Evolutionary conservation across 2,797 vertebrate species (phyloP).

Genomic region (Cirrhinus mrigala): DNA sequence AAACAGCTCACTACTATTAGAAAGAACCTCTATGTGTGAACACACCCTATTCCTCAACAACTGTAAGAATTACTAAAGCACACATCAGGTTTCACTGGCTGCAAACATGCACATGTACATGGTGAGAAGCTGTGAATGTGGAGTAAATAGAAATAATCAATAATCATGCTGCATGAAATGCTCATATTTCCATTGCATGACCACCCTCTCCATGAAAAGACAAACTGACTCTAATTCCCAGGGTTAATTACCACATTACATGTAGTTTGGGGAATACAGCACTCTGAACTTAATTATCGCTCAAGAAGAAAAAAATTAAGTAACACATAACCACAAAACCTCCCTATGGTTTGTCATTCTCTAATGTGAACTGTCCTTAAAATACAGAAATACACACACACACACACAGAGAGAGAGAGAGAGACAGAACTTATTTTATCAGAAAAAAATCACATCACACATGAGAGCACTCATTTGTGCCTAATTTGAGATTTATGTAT

Average conservation of each 20-base stretch:
- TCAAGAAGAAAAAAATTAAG: constrained; percentile 24
- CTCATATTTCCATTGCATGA: not conserved
- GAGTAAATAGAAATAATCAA: not conserved
- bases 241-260: constrained; percentile 40
- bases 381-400: constrained; percentile 52
- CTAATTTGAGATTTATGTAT: not conserved
- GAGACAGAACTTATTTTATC: constrained; percentile 64
- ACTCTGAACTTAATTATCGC: constrained; percentile 58
- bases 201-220: not conserved
- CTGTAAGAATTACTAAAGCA: not conserved
- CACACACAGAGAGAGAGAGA: constrained; percentile 13
- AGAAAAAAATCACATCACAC: too few species aligned
- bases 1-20: not conserved
- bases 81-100: not conserved
- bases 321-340: constrained; percentile 53
- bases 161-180: not conserved
- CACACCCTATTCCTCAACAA: not conserved
- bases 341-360: constrained; percentile 59
- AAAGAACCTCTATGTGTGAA: not conserved
- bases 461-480: not conserved
- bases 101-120: not conserved
- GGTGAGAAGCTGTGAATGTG: not conserved
- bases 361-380: constrained; percentile 62
- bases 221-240: constrained; percentile 24
- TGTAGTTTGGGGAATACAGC: constrained; percentile 48